phyloP scores from a whole-genome alignment of 2,797 vertebrate species.

The Neoniphon sammara region DNA sequence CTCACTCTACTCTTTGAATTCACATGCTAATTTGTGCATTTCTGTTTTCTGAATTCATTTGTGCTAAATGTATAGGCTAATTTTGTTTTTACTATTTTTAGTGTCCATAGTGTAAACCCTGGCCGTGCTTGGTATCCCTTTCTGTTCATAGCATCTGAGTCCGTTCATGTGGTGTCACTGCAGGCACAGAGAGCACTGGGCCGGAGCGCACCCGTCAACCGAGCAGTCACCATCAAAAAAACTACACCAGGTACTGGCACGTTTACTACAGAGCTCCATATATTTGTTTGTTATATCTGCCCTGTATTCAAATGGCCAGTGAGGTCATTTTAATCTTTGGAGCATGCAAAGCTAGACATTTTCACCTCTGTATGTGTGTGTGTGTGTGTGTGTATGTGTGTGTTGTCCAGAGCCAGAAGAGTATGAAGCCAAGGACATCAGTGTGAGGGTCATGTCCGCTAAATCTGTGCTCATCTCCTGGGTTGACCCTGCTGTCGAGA shows the following conservation, averaged over 20 bases:
- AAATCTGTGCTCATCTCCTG: conserved; percentile 95
- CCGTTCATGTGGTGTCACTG: conserved; percentile 95
- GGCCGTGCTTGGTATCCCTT: conserved; percentile 84
- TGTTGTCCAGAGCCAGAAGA: conserved; percentile 88
- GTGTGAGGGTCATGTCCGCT: conserved; percentile 93
- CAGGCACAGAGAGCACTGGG: conserved; percentile 89
- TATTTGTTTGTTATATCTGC: neutral
- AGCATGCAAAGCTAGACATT: conserved; percentile 12
- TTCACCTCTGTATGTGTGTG: conserved; percentile 37
- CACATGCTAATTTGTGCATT: neutral
- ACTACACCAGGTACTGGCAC: conserved; percentile 86
- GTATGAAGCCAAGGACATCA: conserved; percentile 88
- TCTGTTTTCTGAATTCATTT: neutral
- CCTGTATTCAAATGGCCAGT: neutral
- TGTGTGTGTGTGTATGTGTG: conserved; percentile 35
- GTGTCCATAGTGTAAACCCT: conserved; percentile 79
- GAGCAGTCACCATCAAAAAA: conserved; percentile 84
- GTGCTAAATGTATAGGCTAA: neutral
- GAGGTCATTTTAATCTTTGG: neutral
- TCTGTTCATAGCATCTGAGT: conserved; percentile 93
- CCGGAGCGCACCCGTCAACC: conserved; percentile 85
- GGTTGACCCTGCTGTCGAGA: conserved; percentile 91
- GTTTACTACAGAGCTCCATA: neutral
- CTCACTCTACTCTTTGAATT: too few relatives aligned
- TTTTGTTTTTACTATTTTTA: conserved; percentile 44